Percentiles rank a stretch among this genome's conserved stretches.
Evolutionary conservation across 2,888 invertebrate species (phyloP).

Genomic region (Pristionchus japonicus): DNA sequence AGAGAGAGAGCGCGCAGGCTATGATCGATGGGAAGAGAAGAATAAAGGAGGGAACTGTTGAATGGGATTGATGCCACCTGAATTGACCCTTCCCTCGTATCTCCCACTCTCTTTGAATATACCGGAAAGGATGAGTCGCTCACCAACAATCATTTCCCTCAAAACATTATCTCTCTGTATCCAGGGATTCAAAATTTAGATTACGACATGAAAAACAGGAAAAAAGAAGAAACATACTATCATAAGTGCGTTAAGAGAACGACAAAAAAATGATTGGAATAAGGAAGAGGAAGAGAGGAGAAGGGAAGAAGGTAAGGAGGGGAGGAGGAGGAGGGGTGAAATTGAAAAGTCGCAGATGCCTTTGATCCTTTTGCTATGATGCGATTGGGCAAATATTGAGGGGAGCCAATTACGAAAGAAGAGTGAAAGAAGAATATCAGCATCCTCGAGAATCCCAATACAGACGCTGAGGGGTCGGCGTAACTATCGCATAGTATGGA

Average conservation of each 20-base stretch:
- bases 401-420: background rate
- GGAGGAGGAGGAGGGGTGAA: background rate
- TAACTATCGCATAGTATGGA: no score
- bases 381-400: background rate
- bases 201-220: no score
- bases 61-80: background rate
- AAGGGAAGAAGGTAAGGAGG: background rate
- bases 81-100: constrained; percentile 13
- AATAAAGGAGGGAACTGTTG: background rate
- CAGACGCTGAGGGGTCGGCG: no score
- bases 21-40: background rate
- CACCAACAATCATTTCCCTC: no score
- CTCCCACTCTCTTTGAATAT: background rate
- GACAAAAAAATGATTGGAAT: no score
- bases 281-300: background rate
- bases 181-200: no score
- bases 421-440: background rate
- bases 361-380: constrained; percentile 1
- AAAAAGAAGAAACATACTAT: no score
- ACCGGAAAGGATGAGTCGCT: no score
- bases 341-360: background rate
- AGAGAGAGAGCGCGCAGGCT: no score
- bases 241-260: no score
- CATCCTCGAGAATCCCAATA: no score
- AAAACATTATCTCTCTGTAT: no score